phyloP scores from a whole-genome alignment of 2,113 vertebrate species.

The Melanerpes aurifrons region DNA sequence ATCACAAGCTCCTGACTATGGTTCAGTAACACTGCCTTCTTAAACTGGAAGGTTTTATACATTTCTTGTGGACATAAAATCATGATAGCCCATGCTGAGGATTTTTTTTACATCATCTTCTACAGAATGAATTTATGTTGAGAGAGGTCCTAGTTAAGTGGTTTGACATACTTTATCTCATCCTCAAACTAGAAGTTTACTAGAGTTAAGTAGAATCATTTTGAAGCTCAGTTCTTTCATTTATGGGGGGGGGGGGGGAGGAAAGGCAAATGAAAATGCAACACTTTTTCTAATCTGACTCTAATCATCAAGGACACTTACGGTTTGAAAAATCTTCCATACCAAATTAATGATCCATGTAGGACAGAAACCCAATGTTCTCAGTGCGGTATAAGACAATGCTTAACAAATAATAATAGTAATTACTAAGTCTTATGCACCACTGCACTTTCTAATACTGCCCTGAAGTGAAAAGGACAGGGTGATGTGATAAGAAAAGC shows the following conservation, averaged over 20 bases:
- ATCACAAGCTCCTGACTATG: neutral
- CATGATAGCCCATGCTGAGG: fast-evolving
- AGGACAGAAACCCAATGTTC: conserved; percentile 38
- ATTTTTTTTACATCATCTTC: neutral
- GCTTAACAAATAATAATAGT: conserved; percentile 63
- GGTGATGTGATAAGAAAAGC: neutral
- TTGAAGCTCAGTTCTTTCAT: neutral
- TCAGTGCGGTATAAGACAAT: conserved; percentile 24
- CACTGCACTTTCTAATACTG: conserved; percentile 44
- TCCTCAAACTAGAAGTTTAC: neutral
- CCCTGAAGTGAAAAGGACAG: conserved; percentile 37
- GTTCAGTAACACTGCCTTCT: neutral
- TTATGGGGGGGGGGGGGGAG: neutral
- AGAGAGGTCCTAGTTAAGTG: neutral
- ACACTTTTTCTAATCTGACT: conserved; percentile 17
- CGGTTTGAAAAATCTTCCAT: conserved; percentile 27
- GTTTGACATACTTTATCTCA: neutral
- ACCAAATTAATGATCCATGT: conserved; percentile 44
- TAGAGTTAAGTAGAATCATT: neutral
- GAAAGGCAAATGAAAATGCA: neutral
- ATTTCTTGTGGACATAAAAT: neutral
- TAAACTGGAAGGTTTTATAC: neutral
- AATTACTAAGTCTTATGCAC: conserved; percentile 38
- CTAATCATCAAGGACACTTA: conserved; percentile 38
- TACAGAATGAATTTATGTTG: neutral